Evolutionary conservation across 2,888 invertebrate species (phyloP).

Genomic region (Epinotia ramella): DNA sequence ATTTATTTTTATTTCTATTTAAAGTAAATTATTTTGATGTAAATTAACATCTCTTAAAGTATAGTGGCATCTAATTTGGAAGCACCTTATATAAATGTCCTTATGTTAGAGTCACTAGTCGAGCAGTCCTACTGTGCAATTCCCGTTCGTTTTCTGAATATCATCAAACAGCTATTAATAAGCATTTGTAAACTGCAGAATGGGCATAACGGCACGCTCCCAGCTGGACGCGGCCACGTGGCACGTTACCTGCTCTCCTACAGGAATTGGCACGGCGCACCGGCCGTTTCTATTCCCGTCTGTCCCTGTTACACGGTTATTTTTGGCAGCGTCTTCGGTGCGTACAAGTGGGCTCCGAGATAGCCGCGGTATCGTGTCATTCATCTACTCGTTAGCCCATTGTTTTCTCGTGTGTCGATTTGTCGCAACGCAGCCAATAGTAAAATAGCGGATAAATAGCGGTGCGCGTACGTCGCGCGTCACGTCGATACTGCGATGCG

Average conservation of each 20-base stretch:
- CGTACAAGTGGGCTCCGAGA: constrained; percentile 72
- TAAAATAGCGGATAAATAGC: constrained; percentile 66
- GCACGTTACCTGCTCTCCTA: constrained; percentile 65
- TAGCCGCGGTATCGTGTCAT: constrained; percentile 74
- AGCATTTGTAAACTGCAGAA: constrained; percentile 35
- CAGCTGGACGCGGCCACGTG: constrained; percentile 70
- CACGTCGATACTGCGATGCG: constrained; percentile 42
- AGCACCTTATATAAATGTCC: neutral
- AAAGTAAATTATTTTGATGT: too few species aligned
- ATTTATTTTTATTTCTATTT: too few species aligned
- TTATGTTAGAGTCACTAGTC: neutral
- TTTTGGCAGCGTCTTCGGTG: constrained; percentile 79
- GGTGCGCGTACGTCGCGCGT: constrained; percentile 63
- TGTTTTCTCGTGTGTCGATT: constrained; percentile 80
- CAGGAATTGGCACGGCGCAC: constrained; percentile 77
- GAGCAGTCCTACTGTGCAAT: neutral
- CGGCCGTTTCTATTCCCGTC: constrained; percentile 77
- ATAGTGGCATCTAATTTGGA: too few species aligned
- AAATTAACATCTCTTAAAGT: too few species aligned
- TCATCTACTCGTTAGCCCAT: constrained; percentile 82
- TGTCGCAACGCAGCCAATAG: constrained; percentile 76
- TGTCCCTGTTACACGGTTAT: constrained; percentile 78
- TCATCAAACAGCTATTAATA: constrained; percentile 10
- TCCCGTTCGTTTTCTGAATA: neutral
- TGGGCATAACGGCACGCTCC: constrained; percentile 54